A percentile compares a stretch with the other conserved stretches of the same genome.
Conservation (phyloP, 1,140 invertebrate genomes). For the Drosophila melanogaster region Release_6_plus_ISO1_MT NT_037436.4:11354001-11354500, state of each 20-base stretch:
- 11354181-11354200: slow-evolving; percentile 26
- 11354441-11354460: slow-evolving; percentile 73
- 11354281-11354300: slow-evolving; percentile 30
- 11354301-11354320: slow-evolving; percentile 27
- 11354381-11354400: neutral
- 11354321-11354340: slow-evolving; percentile 63
- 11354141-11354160: slow-evolving; percentile 48
- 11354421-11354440: slow-evolving; percentile 33
- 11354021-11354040: slow-evolving; percentile 8
- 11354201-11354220: slow-evolving; percentile 80
- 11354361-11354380: slow-evolving; percentile 21
- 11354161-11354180: slow-evolving; percentile 26
- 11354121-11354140: neutral
- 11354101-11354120: neutral
- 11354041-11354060: neutral
- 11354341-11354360: slow-evolving; percentile 37
- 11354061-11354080: neutral
- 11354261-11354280: slow-evolving; percentile 57
- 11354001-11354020: neutral
- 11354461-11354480: slow-evolving; percentile 67
- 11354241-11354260: slow-evolving; percentile 81
- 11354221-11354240: slow-evolving; percentile 84
- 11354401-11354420: neutral
- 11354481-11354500: slow-evolving; percentile 72
- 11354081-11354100: neutral